phyloP scores from a whole-genome alignment of 2,888 invertebrate species.

The Notocelia uddmanniana region DNA sequence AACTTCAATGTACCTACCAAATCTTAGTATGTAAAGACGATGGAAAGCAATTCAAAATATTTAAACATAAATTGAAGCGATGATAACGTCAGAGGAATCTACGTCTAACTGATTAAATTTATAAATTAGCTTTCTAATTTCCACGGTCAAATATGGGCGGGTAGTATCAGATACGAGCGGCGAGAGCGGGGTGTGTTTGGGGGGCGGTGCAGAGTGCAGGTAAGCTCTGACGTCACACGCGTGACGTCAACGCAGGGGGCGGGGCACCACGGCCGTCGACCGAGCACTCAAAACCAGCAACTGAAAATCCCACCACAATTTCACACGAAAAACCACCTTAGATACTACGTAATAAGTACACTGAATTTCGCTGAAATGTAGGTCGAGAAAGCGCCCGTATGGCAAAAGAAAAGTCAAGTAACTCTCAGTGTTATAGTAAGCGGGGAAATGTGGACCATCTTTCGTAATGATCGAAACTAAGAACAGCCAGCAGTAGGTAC shows the following conservation, averaged over 20 bases:
- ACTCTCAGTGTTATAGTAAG: conserved; percentile 39
- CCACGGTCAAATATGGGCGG: conserved; percentile 53
- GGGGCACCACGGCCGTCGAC: conserved; percentile 72
- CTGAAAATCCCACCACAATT: conserved; percentile 20
- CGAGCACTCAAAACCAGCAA: conserved; percentile 51
- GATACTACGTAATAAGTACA: background rate
- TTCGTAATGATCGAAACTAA: conserved; percentile 35
- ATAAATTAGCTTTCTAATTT: conserved; percentile 49
- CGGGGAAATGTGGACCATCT: conserved; percentile 38
- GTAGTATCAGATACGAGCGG: conserved; percentile 57
- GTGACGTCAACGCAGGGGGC: conserved; percentile 77
- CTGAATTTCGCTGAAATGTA: background rate
- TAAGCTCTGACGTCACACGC: conserved; percentile 74
- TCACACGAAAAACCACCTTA: conserved; percentile 35
- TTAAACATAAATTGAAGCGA: background rate
- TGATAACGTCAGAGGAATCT: background rate
- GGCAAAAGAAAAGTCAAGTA: conserved; percentile 40
- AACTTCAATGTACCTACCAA: no score
- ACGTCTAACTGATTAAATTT: conserved; percentile 3
- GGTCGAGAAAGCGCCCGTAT: conserved; percentile 14
- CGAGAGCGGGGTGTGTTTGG: conserved; percentile 26
- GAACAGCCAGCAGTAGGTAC: conserved; percentile 22
- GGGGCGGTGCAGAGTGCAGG: conserved; percentile 62
- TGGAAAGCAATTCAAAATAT: no score
- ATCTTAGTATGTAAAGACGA: no score